A percentile compares a stretch with the other conserved stretches of the same genome.
Evolutionary conservation across 1,140 invertebrate species (phyloP).

Genomic region (Araneus ventricosus): DNA sequence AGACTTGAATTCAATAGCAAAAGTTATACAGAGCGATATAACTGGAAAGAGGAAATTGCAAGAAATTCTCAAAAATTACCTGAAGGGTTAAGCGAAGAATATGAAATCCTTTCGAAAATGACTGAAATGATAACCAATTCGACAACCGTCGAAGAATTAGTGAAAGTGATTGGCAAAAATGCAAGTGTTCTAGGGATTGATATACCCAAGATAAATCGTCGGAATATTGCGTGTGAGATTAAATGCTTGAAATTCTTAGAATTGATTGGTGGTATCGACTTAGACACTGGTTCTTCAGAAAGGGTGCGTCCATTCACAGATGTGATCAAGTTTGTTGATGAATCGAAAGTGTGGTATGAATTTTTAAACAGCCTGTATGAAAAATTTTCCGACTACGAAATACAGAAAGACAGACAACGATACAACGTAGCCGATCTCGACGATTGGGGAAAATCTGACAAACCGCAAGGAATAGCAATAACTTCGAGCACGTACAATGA

Average conservation of each 20-base stretch:
- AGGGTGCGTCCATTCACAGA: background rate
- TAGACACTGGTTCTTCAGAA: background rate
- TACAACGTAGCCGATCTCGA: background rate
- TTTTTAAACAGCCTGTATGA: background rate
- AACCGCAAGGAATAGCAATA: conserved; percentile 16
- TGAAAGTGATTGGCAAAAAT: background rate
- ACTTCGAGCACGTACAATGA: background rate
- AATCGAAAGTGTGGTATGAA: background rate
- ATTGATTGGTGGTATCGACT: too few species aligned
- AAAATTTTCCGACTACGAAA: background rate
- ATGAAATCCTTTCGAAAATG: background rate
- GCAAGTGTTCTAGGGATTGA: background rate
- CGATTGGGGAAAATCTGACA: background rate
- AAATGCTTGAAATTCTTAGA: background rate
- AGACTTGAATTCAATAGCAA: background rate
- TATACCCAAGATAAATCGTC: background rate
- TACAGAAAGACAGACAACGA: background rate
- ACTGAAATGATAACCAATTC: background rate
- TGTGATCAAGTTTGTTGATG: background rate
- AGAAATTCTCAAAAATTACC: background rate
- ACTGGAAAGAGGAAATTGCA: background rate
- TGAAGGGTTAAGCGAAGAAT: background rate
- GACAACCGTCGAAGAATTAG: too few species aligned
- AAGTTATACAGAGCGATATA: background rate
- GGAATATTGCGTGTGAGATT: background rate